Conservation (phyloP, 2,113 vertebrate species). For the Pionites leucogaster region DNA sequence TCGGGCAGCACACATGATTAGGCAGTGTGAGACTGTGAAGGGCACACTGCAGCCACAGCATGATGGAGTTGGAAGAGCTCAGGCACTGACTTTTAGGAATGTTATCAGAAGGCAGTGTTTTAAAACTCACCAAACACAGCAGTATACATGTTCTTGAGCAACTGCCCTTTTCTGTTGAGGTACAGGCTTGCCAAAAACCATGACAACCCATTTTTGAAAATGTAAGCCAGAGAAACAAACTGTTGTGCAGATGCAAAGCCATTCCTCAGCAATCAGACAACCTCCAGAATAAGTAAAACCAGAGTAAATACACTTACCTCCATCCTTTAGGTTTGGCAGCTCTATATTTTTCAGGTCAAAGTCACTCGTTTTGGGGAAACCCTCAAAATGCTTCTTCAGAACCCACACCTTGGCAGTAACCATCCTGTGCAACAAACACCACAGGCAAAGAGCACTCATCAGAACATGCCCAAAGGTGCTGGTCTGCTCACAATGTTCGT, state of each 20-base stretch:
- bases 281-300: not conserved
- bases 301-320: slow-evolving; percentile 71
- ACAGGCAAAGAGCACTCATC: not conserved
- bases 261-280: not conserved
- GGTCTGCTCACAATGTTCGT: accelerated
- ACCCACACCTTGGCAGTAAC: slow-evolving; percentile 79
- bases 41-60: accelerated
- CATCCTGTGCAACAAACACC: slow-evolving; percentile 63
- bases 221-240: not conserved
- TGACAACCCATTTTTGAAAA: not conserved
- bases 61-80: not conserved
- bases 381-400: slow-evolving; percentile 83
- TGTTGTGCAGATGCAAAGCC: not conserved
- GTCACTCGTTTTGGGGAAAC: slow-evolving; percentile 78
- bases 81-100: not conserved
- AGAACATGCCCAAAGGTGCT: accelerated
- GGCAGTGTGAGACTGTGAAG: not conserved
- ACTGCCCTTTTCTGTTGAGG: not conserved
- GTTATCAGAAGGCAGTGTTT: not conserved
- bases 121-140: not conserved
- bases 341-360: slow-evolving; percentile 81
- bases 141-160: not conserved
- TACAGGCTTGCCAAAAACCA: accelerated
- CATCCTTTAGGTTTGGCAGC: slow-evolving; percentile 82
- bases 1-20: not conserved